Percentiles rank a stretch among this genome's conserved stretches.
These are phyloP conservation scores for Phyllopteryx taeniolatus DNA, from an alignment of 2,113 vertebrate species.

Conservation along the genomic window DNA sequence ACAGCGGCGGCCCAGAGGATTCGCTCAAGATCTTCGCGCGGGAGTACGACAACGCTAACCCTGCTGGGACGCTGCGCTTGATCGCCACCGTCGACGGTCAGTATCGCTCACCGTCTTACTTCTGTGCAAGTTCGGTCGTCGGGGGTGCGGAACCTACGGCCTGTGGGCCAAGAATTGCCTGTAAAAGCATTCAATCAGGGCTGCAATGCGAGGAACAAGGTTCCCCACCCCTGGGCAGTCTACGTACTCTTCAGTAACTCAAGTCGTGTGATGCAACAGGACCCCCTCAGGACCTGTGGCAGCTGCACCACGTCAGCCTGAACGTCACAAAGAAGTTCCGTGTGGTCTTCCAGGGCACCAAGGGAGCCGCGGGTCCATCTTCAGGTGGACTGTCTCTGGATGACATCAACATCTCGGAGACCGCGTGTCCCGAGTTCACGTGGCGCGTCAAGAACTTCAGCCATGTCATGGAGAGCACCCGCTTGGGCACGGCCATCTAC, in stretches of 20 bases:
- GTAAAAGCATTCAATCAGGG: too few relatives aligned
- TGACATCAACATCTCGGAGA: slow-evolving; percentile 92
- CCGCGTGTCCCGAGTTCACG: slow-evolving; percentile 81
- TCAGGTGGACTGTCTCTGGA: slow-evolving; percentile 86
- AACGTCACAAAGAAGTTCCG: slow-evolving; percentile 78
- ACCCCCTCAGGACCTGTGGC: slow-evolving; percentile 74
- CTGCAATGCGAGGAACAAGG: background rate
- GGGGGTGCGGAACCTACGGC: background rate
- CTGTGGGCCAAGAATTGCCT: too few relatives aligned
- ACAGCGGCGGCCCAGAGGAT: slow-evolving; percentile 71
- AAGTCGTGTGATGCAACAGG: slow-evolving; percentile 44
- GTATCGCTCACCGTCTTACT: background rate
- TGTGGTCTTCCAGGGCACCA: slow-evolving; percentile 81
- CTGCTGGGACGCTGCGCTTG: slow-evolving; percentile 67
- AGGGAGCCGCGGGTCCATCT: slow-evolving; percentile 41
- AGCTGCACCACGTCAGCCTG: slow-evolving; percentile 82
- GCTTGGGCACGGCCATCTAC: slow-evolving; percentile 47
- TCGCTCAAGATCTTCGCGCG: slow-evolving; percentile 74
- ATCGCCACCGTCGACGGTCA: slow-evolving; percentile 79
- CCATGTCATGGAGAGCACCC: slow-evolving; percentile 64
- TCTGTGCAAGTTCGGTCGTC: background rate
- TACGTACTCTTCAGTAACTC: background rate
- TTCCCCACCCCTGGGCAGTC: too few relatives aligned
- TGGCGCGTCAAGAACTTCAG: slow-evolving; percentile 86
- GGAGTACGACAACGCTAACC: slow-evolving; percentile 71